Evolutionary conservation across 2,113 vertebrate species (phyloP).

Genomic region (Hippolais icterina): DNA sequence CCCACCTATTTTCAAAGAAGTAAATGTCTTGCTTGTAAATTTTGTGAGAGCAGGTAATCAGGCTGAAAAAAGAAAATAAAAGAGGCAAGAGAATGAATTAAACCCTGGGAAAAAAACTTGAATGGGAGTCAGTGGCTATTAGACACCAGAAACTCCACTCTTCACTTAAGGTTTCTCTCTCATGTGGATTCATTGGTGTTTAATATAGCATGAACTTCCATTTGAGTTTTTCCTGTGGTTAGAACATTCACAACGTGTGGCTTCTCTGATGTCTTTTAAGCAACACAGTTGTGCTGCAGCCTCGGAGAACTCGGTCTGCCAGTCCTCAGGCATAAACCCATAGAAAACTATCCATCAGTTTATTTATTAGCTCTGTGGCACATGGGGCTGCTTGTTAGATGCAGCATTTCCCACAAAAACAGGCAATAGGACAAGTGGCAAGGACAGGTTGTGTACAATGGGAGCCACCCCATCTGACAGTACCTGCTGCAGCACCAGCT

Average conservation of each 20-base stretch:
- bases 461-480: neutral
- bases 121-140: neutral
- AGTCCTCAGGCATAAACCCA: neutral
- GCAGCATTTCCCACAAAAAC: neutral
- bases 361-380: neutral
- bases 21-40: neutral
- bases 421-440: neutral
- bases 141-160: neutral
- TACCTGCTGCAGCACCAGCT: neutral
- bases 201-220: neutral
- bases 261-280: constrained; percentile 15
- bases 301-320: neutral
- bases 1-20: neutral
- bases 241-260: neutral
- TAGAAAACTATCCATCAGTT: neutral
- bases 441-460: accelerated
- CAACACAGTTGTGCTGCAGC: neutral
- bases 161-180: neutral
- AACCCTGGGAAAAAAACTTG: neutral
- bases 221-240: neutral
- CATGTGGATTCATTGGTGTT: neutral
- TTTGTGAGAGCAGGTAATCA: neutral
- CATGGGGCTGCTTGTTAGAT: neutral
- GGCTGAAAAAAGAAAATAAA: neutral
- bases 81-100: neutral